Evolutionary conservation across 2,797 vertebrate species (phyloP).

Genomic region (Eupleurogrammus muticus): DNA sequence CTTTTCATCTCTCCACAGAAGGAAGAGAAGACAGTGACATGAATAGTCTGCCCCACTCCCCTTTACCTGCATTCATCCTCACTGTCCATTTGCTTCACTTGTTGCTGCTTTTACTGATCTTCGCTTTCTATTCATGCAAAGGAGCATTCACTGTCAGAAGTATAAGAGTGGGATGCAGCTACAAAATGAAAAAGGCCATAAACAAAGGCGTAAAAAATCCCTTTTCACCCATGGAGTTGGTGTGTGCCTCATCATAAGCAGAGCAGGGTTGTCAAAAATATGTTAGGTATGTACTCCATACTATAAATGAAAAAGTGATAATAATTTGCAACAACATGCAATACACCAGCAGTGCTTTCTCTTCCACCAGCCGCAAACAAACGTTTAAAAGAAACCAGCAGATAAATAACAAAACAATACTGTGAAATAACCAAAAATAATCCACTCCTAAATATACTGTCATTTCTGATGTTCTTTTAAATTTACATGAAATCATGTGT

Average conservation of each 20-base stretch:
- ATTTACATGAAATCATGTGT: no score
- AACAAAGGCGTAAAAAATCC: neutral
- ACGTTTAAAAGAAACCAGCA: no score
- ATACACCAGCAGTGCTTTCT: no score
- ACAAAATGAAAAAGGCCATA: slow-evolving; percentile 6
- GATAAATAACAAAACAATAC: no score
- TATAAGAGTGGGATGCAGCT: slow-evolving; percentile 8
- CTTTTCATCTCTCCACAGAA: slow-evolving; percentile 64
- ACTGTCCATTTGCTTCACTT: slow-evolving; percentile 25
- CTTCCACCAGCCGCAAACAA: no score
- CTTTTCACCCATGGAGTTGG: neutral
- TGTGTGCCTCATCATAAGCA: neutral
- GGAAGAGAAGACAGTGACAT: slow-evolving; percentile 36
- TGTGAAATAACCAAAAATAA: no score
- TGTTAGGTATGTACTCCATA: no score
- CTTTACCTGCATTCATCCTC: slow-evolving; percentile 37
- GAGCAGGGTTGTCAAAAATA: neutral
- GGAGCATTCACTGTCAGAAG: slow-evolving; percentile 21
- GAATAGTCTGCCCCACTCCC: slow-evolving; percentile 35
- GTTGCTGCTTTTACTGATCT: slow-evolving; percentile 10
- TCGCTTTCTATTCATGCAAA: slow-evolving; percentile 16
- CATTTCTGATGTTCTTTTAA: no score
- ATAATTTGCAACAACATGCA: no score
- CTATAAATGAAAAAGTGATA: no score
- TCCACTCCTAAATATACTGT: no score